Evolutionary conservation across 2,888 invertebrate species (phyloP).

Genomic region (Polyommatus iphigenia): DNA sequence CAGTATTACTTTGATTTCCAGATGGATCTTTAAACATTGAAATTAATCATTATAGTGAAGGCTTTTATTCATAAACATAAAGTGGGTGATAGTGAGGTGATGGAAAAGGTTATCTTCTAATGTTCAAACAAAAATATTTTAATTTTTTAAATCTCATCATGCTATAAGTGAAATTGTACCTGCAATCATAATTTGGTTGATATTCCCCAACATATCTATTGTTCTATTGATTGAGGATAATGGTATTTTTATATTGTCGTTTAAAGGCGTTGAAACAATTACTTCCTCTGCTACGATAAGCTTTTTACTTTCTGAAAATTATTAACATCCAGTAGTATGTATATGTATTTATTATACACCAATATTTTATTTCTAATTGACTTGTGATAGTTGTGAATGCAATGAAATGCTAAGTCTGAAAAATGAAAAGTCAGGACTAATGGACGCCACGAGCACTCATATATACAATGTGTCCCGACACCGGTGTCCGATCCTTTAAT

Average conservation of each 20-base stretch:
- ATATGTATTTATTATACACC: background rate
- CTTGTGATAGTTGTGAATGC: too few species aligned
- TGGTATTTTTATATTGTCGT: background rate
- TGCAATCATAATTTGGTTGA: background rate
- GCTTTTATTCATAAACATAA: background rate
- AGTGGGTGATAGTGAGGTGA: too few species aligned
- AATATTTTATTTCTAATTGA: background rate
- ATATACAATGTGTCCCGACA: too few species aligned
- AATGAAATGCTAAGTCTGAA: too few species aligned
- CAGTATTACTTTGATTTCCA: background rate
- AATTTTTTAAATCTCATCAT: too few species aligned
- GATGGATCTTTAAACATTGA: background rate
- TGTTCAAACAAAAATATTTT: too few species aligned
- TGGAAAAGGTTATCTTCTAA: too few species aligned
- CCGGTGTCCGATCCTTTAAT: too few species aligned
- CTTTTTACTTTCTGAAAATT: background rate
- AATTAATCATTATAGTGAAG: background rate
- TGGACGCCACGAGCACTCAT: too few species aligned
- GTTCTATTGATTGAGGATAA: constrained; percentile 13
- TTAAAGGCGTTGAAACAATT: background rate
- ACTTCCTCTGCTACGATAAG: background rate
- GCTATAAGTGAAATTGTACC: background rate
- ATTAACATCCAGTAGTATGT: too few species aligned
- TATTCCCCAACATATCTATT: constrained; percentile 20
- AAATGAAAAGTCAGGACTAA: too few species aligned